Percentiles rank a stretch among this genome's conserved stretches.
Evolutionary conservation across 2,888 invertebrate species (phyloP).

Genomic region (Anagyrus pseudococci): DNA sequence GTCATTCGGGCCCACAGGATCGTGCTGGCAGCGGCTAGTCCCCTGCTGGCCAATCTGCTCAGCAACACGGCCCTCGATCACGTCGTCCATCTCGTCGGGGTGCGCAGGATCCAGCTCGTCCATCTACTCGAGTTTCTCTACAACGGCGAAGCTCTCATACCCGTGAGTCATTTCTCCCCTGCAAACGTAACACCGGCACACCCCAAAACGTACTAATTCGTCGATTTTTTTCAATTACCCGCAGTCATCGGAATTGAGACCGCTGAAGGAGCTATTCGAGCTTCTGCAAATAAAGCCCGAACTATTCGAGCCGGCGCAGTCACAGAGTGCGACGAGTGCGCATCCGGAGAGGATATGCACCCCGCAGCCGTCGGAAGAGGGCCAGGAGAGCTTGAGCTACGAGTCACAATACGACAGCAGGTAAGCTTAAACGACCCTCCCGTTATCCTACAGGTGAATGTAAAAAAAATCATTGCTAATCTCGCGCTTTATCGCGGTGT

Average conservation of each 20-base stretch:
- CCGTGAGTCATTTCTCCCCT: slow-evolving; percentile 65
- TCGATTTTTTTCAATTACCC: slow-evolving; percentile 41
- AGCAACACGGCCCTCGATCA: slow-evolving; percentile 58
- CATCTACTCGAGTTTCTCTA: slow-evolving; percentile 85
- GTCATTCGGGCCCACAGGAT: slow-evolving; percentile 83
- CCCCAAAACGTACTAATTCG: not conserved
- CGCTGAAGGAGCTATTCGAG: slow-evolving; percentile 83
- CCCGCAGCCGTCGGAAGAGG: slow-evolving; percentile 58
- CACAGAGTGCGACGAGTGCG: slow-evolving; percentile 55
- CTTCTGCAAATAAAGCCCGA: slow-evolving; percentile 86
- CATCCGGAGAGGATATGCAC: slow-evolving; percentile 59
- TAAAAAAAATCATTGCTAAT: not conserved
- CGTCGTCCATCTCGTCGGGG: slow-evolving; percentile 85
- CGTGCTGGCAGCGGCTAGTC: slow-evolving; percentile 87
- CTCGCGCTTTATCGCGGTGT: not conserved
- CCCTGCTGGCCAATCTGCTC: slow-evolving; percentile 74
- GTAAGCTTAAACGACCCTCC: slow-evolving; percentile 37
- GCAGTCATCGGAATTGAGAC: slow-evolving; percentile 81
- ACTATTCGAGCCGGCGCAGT: slow-evolving; percentile 58
- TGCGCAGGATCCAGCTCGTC: slow-evolving; percentile 79
- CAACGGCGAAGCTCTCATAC: slow-evolving; percentile 83
- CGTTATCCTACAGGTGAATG: too few species aligned
- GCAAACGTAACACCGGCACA: too few species aligned
- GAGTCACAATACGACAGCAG: slow-evolving; percentile 60
- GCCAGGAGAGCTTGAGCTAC: slow-evolving; percentile 60